Evolutionary conservation across 2,888 invertebrate genomes (phyloP), one percentile per base, ranked within the genome.

Genomic region (Tenthredo notha): DNA sequence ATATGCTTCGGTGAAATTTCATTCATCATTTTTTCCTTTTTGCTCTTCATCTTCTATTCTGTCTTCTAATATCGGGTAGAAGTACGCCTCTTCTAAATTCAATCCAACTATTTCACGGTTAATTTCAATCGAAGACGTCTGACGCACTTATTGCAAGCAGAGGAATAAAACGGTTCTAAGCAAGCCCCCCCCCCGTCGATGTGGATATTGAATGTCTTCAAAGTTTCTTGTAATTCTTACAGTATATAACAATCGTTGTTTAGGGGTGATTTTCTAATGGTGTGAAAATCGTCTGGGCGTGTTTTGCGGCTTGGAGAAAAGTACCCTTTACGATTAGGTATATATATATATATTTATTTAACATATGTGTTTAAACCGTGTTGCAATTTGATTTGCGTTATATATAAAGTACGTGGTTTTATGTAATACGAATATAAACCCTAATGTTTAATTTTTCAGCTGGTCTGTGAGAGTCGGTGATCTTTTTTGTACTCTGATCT

Each of bases 31-130:
- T 75, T 75, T 50, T 75, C 3, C 29, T 80, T 0, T 61, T 80
- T 12, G 0, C n/a, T 33, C 29, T 33, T 33, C 33, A 33, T 37
- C 37, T 29, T 21, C 21, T 40, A n/a, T 25, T n/a, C 72, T 72
- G 18, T 75, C 50, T 50, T 50, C 21, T 47, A 54, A 77, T 50
- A 77, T 77, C 77, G 18, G 50, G 25, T 12, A 43, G 74, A 74
- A 74, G 21, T 40, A 21, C n/a, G n/a, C 74, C 4, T 12, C 9
- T 18, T 54, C 18, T 6, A 61, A 80, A 50, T 80, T 61, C 10
- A 40, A 80, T 80, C 58, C 61, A 21, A 80, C n/a, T 6, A 80
- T 80, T 80, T 80, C 61, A 80, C 80, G 80, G 80, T 40, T 80
- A 80, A 80, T 80, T 80, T 40, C 9, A 61, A 21, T 1, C 15